Base-by-base conservation (phyloP, 2,888 invertebrate species). In the Meloe dianella region DNA sequence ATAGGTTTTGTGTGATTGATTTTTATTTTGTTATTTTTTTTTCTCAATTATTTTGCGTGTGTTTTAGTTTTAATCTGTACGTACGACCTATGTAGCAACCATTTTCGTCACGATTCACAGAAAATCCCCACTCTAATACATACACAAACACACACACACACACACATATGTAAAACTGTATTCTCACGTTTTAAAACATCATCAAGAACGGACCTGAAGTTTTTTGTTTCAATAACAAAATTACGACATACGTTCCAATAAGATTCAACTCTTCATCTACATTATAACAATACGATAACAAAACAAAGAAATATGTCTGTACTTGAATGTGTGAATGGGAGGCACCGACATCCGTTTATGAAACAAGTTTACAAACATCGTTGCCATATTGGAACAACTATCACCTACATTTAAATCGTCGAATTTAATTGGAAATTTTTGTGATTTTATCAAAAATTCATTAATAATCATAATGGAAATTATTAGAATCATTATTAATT, bases 331-430 rank as follows among this genome's bases (percentile, higher is more conserved):
- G 64, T 74, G 71, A 68, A 73, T 75, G 80, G 77, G 81, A 80
- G 81, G 80, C 81, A 86, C 87, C 88, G 87, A 89, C 89, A 89
- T 89, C 89, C 89, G 89, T 89, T 89, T 88, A 86, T 87, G 87
- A 89, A 89, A 89, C 89, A 87, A 89, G 89, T 89, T 89, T 89
- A 85, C 84, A 83, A 81, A 85, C 88, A 81, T 78, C 79, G 88
- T 88, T 89, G 89, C 85, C 89, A 78, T 67, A 73, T 82, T 57
- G 58, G 62, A 57, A 64, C 66, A 63, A 58, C 66, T 66, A 71
- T 75, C 70, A 73, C 75, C 75, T 76, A 77, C 74, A 76, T 75
- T 68, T 68, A 61, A 63, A 60, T 35, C 32, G 22, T 27, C 24
- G 41, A 17, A 20, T 9, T 8, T 8, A 4, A 17, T 9, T 6